phyloP scores from a whole-genome alignment of 2,888 invertebrate species.

The Nebria brevicollis region DNA sequence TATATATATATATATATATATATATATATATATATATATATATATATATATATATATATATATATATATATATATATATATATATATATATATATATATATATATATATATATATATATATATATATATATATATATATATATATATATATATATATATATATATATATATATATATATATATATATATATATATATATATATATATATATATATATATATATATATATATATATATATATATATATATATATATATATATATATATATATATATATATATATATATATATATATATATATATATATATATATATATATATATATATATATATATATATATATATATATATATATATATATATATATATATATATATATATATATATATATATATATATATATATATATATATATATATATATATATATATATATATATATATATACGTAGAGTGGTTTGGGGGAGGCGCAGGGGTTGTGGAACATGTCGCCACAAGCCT shows the following conservation, averaged over 20 bases:
- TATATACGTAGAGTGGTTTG: neutral
- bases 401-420: conserved; percentile 46
- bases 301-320: conserved; percentile 47
- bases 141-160: conserved; percentile 46
- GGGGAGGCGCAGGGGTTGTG: neutral
- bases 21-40: conserved; percentile 46
- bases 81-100: conserved; percentile 46
- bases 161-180: conserved; percentile 46
- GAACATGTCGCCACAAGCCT: conserved; percentile 44
- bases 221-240: conserved; percentile 46
- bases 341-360: conserved; percentile 46
- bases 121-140: conserved; percentile 47
- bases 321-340: conserved; percentile 46
- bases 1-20: conserved; percentile 47
- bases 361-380: conserved; percentile 47
- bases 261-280: conserved; percentile 46
- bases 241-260: conserved; percentile 47
- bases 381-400: conserved; percentile 46
- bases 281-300: conserved; percentile 46
- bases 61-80: conserved; percentile 47
- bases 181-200: conserved; percentile 47
- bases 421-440: conserved; percentile 46
- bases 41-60: conserved; percentile 46
- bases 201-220: conserved; percentile 46
- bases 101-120: conserved; percentile 46